Conservation (phyloP, 2,113 vertebrate genomes). For the Xenopus borealis region DNA sequence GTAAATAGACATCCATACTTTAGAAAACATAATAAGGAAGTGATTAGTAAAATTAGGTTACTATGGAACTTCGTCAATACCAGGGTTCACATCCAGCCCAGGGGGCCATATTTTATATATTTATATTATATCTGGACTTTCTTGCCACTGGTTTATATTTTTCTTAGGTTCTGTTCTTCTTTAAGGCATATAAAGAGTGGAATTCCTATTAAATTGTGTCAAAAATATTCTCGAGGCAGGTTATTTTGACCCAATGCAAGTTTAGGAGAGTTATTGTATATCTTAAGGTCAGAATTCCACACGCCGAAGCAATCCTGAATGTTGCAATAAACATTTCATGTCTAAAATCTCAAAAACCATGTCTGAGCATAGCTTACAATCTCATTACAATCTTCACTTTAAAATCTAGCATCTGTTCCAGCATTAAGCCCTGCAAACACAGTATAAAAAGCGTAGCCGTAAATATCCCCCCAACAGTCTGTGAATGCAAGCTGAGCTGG, state of each 20-base stretch:
- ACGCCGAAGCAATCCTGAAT: conserved; percentile 28
- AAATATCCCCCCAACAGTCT: conserved; percentile 36
- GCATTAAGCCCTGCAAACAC: conserved; percentile 37
- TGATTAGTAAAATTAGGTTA: too few relatives aligned
- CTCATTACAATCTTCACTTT: conserved; percentile 43
- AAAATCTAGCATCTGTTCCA: conserved; percentile 43
- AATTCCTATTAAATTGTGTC: too few relatives aligned
- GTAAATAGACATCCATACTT: too few relatives aligned
- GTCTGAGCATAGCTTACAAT: conserved; percentile 45
- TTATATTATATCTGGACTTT: too few relatives aligned
- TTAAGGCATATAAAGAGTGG: too few relatives aligned
- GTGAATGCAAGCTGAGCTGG: conserved; percentile 24
- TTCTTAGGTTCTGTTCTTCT: too few relatives aligned
- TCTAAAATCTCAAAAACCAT: conserved; percentile 29
- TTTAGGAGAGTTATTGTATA: conserved; percentile 27
- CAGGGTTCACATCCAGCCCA: too few relatives aligned
- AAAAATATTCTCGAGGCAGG: conserved; percentile 21
- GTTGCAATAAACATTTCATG: conserved; percentile 10
- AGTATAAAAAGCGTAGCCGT: conserved; percentile 33
- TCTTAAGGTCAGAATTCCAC: conserved; percentile 22
- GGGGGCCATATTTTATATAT: too few relatives aligned
- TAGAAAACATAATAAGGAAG: too few relatives aligned
- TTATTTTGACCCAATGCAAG: conserved; percentile 36
- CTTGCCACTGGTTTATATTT: too few relatives aligned
- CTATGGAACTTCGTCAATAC: too few relatives aligned